Evolutionary conservation across 2,888 invertebrate genomes (phyloP).

Genomic region (Monopis laevigella): DNA sequence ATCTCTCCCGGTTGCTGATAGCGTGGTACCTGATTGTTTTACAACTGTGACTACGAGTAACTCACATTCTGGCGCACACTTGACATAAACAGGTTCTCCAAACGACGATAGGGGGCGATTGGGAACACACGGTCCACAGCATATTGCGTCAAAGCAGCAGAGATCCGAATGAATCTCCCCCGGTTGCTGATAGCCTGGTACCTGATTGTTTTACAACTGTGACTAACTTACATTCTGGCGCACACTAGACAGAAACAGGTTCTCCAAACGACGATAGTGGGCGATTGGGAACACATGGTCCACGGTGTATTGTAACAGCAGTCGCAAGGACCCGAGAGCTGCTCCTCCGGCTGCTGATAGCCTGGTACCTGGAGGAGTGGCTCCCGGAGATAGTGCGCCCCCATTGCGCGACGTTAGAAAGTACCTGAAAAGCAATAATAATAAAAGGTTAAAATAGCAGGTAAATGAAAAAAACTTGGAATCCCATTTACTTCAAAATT

Average conservation of each 20-base stretch:
- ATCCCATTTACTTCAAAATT: too few relatives aligned
- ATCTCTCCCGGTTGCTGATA: constrained; percentile 63
- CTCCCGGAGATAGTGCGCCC: constrained; percentile 72
- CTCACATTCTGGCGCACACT: constrained; percentile 73
- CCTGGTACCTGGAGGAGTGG: constrained; percentile 79
- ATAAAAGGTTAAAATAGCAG: too few relatives aligned
- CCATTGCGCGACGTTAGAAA: constrained; percentile 65
- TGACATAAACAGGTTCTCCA: constrained; percentile 79
- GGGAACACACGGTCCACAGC: constrained; percentile 91
- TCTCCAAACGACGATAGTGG: constrained; percentile 81
- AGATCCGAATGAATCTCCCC: constrained; percentile 75
- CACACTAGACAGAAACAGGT: constrained; percentile 78
- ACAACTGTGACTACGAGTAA: constrained; percentile 52
- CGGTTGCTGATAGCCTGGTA: constrained; percentile 70
- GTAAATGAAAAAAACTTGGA: too few relatives aligned
- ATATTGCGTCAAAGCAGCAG: constrained; percentile 84
- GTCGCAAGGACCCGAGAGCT: constrained; percentile 82
- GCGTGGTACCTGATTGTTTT: constrained; percentile 77
- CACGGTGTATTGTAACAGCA: constrained; percentile 87
- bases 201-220: constrained; percentile 62
- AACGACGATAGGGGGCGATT: constrained; percentile 78
- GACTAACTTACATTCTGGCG: constrained; percentile 63
- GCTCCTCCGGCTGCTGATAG: constrained; percentile 65
- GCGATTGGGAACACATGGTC: constrained; percentile 89
- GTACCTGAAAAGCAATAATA: too few relatives aligned